Base-by-base conservation (phyloP, 1,140 invertebrate species). In the Drosophila ironensis region DNA sequence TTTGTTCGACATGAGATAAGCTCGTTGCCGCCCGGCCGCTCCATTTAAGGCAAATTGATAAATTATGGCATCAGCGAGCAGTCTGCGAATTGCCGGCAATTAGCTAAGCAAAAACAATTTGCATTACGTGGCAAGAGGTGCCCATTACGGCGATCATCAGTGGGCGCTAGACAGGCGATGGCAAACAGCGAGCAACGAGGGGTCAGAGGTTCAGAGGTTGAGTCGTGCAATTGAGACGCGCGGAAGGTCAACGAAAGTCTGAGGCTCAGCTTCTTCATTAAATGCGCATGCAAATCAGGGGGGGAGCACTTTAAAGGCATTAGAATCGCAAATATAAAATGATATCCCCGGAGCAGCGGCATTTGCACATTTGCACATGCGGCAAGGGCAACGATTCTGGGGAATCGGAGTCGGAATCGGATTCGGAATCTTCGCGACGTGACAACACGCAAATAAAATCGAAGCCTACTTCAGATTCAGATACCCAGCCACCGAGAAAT, bases 21-120 rank as follows among this genome's bases (percentile, higher is more conserved):
- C 73, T 63, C 73, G 64, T 71, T 70, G 66, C 53, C 56, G 6
- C 64, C 52, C 78, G 42, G 59, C 40, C 69, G 70, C 51, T 59
- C 78, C 78, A 86, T 84, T 82, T 71, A 14, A 28, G 16, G 53
- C 27, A 82, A 82, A 84, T 86, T 84, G 80, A 84, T 86, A 84
- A 84, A 86, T 84, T 86, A 86, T 82, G 38, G 28, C 46, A 42
- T 48, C 14, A 7, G 25, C 20, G n/a, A n/a, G 19, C 9, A 24
- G 14, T 40, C 24, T 14, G 47, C 28, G 57, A 82, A 82, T 81
- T 81, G 77, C 77, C 54, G 54, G 47, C 77, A 81, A 81, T 81
- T 81, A 82, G 72, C 56, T 37, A 28, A 44, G 44, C 40, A 33
- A 53, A 72, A 57, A 59, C 77, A 81, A 81, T 81, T 81, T 84